Evolutionary conservation across 2,113 vertebrate species (phyloP), one percentile per base, ranked within the genome.

Genomic region (Dromiciops gliroides): DNA sequence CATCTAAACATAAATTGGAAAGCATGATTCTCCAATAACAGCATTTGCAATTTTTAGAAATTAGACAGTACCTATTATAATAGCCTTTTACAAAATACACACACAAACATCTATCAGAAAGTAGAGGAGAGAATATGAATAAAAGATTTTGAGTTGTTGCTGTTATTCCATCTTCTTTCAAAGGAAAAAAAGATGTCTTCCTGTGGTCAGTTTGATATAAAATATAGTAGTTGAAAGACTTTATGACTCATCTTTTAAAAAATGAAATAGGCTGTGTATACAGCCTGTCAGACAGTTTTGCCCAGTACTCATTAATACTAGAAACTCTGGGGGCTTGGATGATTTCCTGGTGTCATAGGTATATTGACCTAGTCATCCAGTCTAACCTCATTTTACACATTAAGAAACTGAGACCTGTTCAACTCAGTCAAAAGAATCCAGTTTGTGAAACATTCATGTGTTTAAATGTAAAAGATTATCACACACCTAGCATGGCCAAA

Each of bases 1-100:
- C 37, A 60, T 50, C 51, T 52, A 92, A 51, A 90, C 94, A 28
- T 95, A 93, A n/a, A 51, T 47, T 93, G n/a, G n/a, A n/a, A n/a
- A 90, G 91, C 1, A 83, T 92, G 48, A 12, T 92, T 96, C 97
- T 92, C 47, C 95, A 92, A 11, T 90, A 95, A 67, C 89, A 8
- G 51, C 51, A 90, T 90, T 96, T 67, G 44, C 94, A 95, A 89
- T 93, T 91, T 48, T 95, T n/a, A 25, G 22, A 92, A 91, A 90
- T 92, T 95, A 94, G 51, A 93, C 7, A 89, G 89, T 92, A 92
- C 89, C 16, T 67, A 48, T 6, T 91, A 50, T 52, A 60, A 50
- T 16, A 12, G 24, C 48, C 53, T 67, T 25, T 52, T 92, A 23
- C 89, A 93, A 93, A 75, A 67, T 48, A 94, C 48, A 94, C 12